phyloP scores from a whole-genome alignment of 2,888 invertebrate species.

The Drosophila formosana region DNA sequence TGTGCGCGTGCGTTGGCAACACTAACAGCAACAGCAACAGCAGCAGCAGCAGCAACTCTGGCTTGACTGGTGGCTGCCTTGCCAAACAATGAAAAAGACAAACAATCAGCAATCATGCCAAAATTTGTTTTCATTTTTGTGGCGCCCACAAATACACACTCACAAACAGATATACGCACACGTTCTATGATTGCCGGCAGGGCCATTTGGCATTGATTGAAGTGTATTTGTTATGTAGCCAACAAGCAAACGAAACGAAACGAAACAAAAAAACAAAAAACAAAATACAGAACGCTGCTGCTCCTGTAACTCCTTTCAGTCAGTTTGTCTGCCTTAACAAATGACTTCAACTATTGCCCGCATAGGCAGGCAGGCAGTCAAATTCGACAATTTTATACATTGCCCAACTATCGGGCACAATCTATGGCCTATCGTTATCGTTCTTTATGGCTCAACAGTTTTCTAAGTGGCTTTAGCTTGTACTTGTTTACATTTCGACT shows the following conservation, averaged over 20 bases:
- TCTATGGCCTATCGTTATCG: slow-evolving; percentile 44
- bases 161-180: slow-evolving; percentile 43
- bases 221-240: slow-evolving; percentile 78
- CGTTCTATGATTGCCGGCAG: slow-evolving; percentile 69
- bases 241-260: slow-evolving; percentile 19
- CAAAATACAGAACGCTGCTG: slow-evolving; percentile 39
- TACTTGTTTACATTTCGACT: not conserved
- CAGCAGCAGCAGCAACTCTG: slow-evolving; percentile 26
- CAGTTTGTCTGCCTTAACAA: slow-evolving; percentile 48
- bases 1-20: slow-evolving; percentile 78
- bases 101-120: slow-evolving; percentile 80
- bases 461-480: slow-evolving; percentile 10
- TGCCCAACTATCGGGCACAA: slow-evolving; percentile 44
- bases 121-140: slow-evolving; percentile 81
- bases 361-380: slow-evolving; percentile 34
- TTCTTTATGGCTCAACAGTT: slow-evolving; percentile 25
- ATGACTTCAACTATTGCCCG: slow-evolving; percentile 61
- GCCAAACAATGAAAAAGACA: slow-evolving; percentile 79
- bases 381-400: slow-evolving; percentile 56
- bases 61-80: slow-evolving; percentile 36
- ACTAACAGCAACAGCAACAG: slow-evolving; percentile 34
- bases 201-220: slow-evolving; percentile 79
- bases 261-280: not conserved
- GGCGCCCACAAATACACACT: slow-evolving; percentile 64
- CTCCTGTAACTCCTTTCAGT: slow-evolving; percentile 40